phyloP scores from a whole-genome alignment of 2,888 invertebrate genomes.

The Panzeria rudis region DNA sequence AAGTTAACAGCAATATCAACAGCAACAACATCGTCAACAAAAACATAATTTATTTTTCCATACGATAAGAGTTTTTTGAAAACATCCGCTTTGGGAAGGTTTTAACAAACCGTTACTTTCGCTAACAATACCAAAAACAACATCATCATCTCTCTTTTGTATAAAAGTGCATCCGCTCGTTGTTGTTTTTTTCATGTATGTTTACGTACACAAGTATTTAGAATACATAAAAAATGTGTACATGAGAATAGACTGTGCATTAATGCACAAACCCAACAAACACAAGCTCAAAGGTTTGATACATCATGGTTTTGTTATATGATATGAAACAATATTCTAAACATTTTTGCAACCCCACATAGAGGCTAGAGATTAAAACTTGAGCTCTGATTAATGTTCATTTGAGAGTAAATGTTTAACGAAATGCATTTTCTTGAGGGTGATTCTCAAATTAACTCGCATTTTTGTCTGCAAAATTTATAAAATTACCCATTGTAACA shows the following conservation, averaged over 20 bases:
- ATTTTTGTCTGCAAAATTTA: too few relatives aligned
- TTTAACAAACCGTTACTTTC: slow-evolving; percentile 65
- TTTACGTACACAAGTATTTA: neutral
- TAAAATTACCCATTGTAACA: too few relatives aligned
- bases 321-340: too few relatives aligned
- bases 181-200: neutral
- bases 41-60: slow-evolving; percentile 56
- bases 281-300: too few relatives aligned
- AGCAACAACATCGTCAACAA: slow-evolving; percentile 34
- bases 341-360: too few relatives aligned
- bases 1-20: slow-evolving; percentile 1
- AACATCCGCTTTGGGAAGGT: slow-evolving; percentile 60
- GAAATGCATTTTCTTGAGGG: too few relatives aligned
- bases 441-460: too few relatives aligned
- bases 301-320: too few relatives aligned
- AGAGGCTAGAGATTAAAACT: too few relatives aligned
- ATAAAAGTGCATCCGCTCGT: slow-evolving; percentile 63
- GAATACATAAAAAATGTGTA: neutral
- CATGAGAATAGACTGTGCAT: neutral
- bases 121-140: slow-evolving; percentile 38
- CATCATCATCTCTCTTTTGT: slow-evolving; percentile 50
- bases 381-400: too few relatives aligned
- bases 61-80: slow-evolving; percentile 51
- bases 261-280: neutral
- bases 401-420: too few relatives aligned